Evolutionary conservation across 1,140 invertebrate species (phyloP), one percentile per base, ranked within the genome.

Genomic region (Aplysia californica): DNA sequence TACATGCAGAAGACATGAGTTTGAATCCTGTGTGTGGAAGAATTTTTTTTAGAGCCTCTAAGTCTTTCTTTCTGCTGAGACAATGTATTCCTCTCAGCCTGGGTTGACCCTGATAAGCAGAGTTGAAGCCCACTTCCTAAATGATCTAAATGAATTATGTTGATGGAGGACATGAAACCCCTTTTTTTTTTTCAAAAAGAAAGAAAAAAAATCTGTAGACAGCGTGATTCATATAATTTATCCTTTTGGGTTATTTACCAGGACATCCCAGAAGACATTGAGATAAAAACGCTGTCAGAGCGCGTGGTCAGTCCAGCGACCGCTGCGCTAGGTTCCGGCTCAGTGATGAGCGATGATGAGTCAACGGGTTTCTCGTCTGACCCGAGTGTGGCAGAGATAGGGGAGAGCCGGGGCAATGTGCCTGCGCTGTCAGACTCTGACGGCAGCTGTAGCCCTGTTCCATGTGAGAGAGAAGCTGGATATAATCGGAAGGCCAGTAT

Each of bases 251-350:
- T 64, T 29, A 15, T 29, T 36, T 21, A 35, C 23, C 66, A 70
- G 68, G 31, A 56, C 50, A 70, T 70, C 5, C 44, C 68, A 21
- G 68, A 70, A 33, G 50, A 35, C 26, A 31, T 15, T 15, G 68
- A 70, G 38, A 41, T 39, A 29, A 31, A 35, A 35, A 55, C 33
- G n/a, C n/a, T n/a, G n/a, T n/a, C n/a, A n/a, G n/a, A 59, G 6
- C 21, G 31, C 23, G 58, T 5, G 21, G 6, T 15, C 58, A 59
- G 58, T 59, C 21, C 6, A 15, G 23, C 23, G 5, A 59, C 6
- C 23, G 23, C 6, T 59, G 31, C 6, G 21, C 21, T 23, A 23
- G 58, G 31, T 21, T 23, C 6, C 21, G 6, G 21, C 6, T 29
- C 58, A 59, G 31, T 23, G 23, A 5, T 29, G 23, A 23, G 6